phyloP scores from a whole-genome alignment of 2,888 invertebrate genomes.

The Molorchus minor region DNA sequence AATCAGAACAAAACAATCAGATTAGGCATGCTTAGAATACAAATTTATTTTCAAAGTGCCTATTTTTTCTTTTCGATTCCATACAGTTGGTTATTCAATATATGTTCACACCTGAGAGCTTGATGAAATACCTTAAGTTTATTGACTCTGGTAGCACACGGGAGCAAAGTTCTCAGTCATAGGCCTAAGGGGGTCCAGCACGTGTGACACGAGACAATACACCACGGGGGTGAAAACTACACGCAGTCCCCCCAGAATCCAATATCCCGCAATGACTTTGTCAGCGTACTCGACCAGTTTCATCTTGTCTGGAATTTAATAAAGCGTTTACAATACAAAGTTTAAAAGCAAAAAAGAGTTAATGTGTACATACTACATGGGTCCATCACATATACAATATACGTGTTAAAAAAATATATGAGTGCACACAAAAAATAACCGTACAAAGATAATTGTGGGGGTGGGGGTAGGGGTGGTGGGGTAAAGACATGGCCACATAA shows the following conservation, averaged over 20 bases:
- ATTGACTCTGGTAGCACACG: slow-evolving; percentile 18
- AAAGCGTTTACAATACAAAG: slow-evolving; percentile 6
- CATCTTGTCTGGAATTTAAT: slow-evolving; percentile 20
- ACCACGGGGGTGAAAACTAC: slow-evolving; percentile 42
- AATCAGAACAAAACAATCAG: too few relatives aligned
- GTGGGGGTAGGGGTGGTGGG: too few relatives aligned
- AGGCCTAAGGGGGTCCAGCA: slow-evolving; percentile 43
- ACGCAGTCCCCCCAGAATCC: slow-evolving; percentile 33
- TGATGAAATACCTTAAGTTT: slow-evolving; percentile 9
- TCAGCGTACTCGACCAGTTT: slow-evolving; percentile 24
- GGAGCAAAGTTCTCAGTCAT: slow-evolving; percentile 22
- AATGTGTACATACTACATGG: too few relatives aligned
- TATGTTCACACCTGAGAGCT: slow-evolving; percentile 15
- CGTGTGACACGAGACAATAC: slow-evolving; percentile 51
- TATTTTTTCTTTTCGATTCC: background rate
- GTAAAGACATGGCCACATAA: too few relatives aligned
- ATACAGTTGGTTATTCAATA: too few relatives aligned
- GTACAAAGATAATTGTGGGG: too few relatives aligned
- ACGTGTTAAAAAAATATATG: too few relatives aligned
- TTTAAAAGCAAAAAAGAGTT: too few relatives aligned
- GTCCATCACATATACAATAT: too few relatives aligned
- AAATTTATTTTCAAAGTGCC: too few relatives aligned
- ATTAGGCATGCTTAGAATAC: too few relatives aligned
- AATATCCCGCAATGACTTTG: slow-evolving; percentile 34
- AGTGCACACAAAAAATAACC: too few relatives aligned